Evolutionary conservation across 2,113 vertebrate genomes (phyloP), one percentile per base, ranked within the genome.

Genomic region (Pristiophorus japonicus): DNA sequence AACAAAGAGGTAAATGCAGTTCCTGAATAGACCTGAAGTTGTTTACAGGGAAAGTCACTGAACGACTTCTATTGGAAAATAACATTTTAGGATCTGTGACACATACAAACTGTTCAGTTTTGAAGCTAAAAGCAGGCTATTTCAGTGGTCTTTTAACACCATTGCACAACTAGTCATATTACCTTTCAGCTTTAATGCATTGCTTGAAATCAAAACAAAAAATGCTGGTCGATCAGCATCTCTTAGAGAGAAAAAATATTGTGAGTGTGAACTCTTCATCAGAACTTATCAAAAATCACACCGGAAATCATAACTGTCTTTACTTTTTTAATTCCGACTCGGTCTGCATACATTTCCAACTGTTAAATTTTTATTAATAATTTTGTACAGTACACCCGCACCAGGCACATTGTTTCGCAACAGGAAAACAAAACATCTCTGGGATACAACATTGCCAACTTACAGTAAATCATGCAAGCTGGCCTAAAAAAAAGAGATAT

Each of bases 401-500:
- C 66, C 42, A 45, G 42, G 10, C 12, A 4, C 38, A 7, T 5
- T 70, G 38, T 24, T 67, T 14, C 24, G 66, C 66, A 70, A 30
- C 45, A 22, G 34, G 63, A 24, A 66, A 94, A 24, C 20, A 45
- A 66, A 45, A 67, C 87, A 90, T 90, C 27, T 34, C 51, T 94
- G 65, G n/a, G n/a, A n/a, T n/a, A n/a, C n/a, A n/a, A n/a, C n/a
- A n/a, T n/a, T n/a, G n/a, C n/a, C n/a, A n/a, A n/a, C n/a, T n/a
- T n/a, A n/a, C n/a, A n/a, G n/a, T 12, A 22, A 94, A 70, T 70
- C 42, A 27, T 51, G 65, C 93, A 94, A 70, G 66, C 27, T 47
- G 93, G 45, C 65, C 42, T 51, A 67, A 81, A 92, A 94, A 73
- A 94, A 42, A 94, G 93, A 94, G 93, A 94, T 27, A 70, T 94